Percentiles rank a stretch among this genome's conserved stretches.
Evolutionary conservation across 2,113 vertebrate species (phyloP).

Genomic region (Lophius piscatorius): DNA sequence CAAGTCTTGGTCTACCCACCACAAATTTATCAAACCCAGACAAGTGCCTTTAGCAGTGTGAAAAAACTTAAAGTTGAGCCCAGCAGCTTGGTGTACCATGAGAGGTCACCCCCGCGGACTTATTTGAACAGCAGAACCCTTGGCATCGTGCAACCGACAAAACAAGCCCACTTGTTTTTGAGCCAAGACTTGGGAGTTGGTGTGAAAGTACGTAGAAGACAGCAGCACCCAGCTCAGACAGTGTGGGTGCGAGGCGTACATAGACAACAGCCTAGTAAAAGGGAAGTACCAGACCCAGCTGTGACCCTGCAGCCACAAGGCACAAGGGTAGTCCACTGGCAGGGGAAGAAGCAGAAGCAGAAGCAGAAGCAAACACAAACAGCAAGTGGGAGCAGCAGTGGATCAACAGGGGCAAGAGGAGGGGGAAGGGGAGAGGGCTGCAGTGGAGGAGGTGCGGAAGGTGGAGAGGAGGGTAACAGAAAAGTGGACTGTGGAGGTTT

Average conservation of each 20-base stretch:
- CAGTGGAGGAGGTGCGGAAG: constrained; percentile 64
- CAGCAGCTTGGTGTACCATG: constrained; percentile 96
- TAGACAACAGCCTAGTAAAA: constrained; percentile 78
- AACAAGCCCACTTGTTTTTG: constrained; percentile 88
- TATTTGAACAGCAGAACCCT: constrained; percentile 94
- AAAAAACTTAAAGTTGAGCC: constrained; percentile 99
- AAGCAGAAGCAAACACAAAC: constrained; percentile 68
- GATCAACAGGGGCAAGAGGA: constrained; percentile 78
- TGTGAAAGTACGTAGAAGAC: constrained; percentile 74
- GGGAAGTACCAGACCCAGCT: constrained; percentile 49
- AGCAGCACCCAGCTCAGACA: constrained; percentile 87
- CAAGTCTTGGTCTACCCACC: constrained; percentile 99
- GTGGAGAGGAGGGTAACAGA: constrained; percentile 59
- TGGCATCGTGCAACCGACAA: constrained; percentile 87
- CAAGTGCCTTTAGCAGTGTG: constrained; percentile 99
- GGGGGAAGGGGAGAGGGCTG: constrained; percentile 79
- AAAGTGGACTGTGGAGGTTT: constrained; percentile 80
- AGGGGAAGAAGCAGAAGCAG: constrained; percentile 68
- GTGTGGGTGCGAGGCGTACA: constrained; percentile 91
- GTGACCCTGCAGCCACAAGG: constrained; percentile 60
- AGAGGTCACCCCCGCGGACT: constrained; percentile 90
- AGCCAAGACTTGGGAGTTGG: constrained; percentile 82
- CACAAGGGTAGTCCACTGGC: constrained; percentile 58
- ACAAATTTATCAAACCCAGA: constrained; percentile 99
- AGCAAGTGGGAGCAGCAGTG: constrained; percentile 79